A percentile compares a stretch with the other conserved stretches of the same genome.
phyloP scores from a whole-genome alignment of 2,113 vertebrate species.

The Cricetomys ansorgei region DNA sequence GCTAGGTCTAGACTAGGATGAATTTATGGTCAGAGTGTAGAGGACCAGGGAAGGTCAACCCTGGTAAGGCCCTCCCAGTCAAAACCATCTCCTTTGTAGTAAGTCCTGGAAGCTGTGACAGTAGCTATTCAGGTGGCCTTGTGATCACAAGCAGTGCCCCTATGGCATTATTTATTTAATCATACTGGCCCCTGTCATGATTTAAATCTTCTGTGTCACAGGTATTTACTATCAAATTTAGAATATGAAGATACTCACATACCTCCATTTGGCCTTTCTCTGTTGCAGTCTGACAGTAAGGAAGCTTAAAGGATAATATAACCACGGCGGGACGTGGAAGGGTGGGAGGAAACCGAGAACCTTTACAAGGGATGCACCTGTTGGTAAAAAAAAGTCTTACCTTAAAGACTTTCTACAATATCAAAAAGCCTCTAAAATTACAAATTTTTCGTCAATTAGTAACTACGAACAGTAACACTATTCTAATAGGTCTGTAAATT shows the following conservation, averaged over 20 bases:
- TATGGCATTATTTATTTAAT: background rate
- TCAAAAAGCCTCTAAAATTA: background rate
- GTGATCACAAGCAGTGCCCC: background rate
- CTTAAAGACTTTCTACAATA: background rate
- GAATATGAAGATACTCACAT: constrained; percentile 69
- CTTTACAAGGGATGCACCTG: constrained; percentile 99
- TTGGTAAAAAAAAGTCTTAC: constrained; percentile 22
- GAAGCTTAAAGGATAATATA: constrained; percentile 93
- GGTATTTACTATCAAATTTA: background rate
- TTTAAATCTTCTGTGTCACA: background rate
- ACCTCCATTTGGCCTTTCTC: constrained; percentile 99
- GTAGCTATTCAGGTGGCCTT: background rate
- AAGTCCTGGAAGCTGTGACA: background rate
- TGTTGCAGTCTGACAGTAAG: constrained; percentile 93
- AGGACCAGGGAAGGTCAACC: background rate
- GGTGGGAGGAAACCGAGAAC: constrained; percentile 95
- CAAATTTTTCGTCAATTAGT: background rate
- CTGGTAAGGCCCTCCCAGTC: background rate
- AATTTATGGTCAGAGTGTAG: background rate
- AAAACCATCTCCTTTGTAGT: background rate
- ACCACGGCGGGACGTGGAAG: constrained; percentile 95
- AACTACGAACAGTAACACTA: background rate
- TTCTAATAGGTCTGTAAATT: background rate
- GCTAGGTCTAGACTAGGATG: background rate
- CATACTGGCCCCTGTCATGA: background rate